Evolutionary conservation across 2,888 invertebrate species (phyloP).

Genomic region (Synanthedon formicaeformis): DNA sequence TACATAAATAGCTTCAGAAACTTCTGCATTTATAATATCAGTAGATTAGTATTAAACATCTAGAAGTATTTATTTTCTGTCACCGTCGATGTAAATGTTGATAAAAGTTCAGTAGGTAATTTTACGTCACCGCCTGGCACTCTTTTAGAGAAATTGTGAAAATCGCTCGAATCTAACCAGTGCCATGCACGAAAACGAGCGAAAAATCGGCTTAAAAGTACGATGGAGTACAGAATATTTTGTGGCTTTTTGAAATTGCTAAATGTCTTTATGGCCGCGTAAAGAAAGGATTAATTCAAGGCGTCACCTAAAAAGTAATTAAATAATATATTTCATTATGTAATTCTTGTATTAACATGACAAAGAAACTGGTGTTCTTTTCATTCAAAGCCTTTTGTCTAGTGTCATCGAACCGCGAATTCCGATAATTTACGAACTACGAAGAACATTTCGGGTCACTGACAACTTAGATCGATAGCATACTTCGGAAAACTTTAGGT

Average conservation of each 20-base stretch:
- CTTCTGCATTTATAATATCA: too few relatives aligned
- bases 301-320: background rate
- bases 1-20: too few relatives aligned
- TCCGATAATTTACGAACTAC: slow-evolving; percentile 14
- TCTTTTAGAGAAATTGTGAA: slow-evolving; percentile 15
- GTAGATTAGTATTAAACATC: too few relatives aligned
- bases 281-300: background rate
- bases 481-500: background rate
- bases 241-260: background rate
- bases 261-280: background rate
- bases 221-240: background rate
- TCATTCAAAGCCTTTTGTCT: slow-evolving; percentile 15
- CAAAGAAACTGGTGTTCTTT: background rate
- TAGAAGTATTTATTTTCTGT: too few relatives aligned
- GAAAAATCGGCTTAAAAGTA: background rate
- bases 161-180: background rate
- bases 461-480: slow-evolving; percentile 4
- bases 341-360: background rate
- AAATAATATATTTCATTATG: background rate
- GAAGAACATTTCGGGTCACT: slow-evolving; percentile 16
- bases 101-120: background rate
- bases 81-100: slow-evolving; percentile 1
- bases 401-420: slow-evolving; percentile 18
- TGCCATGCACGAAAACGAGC: background rate
- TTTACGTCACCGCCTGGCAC: slow-evolving; percentile 21